phyloP scores from a whole-genome alignment of 2,113 vertebrate species.

The Dinomys branickii region DNA sequence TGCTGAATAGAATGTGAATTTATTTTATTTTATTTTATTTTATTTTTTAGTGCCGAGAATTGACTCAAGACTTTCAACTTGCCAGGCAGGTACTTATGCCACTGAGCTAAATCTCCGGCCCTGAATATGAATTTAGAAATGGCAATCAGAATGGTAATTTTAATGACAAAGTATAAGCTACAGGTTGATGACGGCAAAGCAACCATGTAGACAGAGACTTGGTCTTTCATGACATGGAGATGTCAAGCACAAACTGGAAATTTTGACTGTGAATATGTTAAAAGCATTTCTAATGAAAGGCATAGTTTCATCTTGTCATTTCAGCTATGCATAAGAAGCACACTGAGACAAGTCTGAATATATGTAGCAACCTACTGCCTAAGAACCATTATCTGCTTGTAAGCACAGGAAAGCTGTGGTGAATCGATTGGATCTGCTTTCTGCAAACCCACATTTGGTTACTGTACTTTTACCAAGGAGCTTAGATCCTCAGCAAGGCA shows the following conservation, averaged over 20 bases:
- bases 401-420: background rate
- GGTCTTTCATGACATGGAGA: accelerated
- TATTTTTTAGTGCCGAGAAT: too few species aligned
- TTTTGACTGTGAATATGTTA: background rate
- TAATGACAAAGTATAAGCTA: background rate
- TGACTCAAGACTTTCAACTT: too few species aligned
- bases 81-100: too few species aligned
- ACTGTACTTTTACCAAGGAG: background rate
- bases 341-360: background rate
- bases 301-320: background rate
- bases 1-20: background rate
- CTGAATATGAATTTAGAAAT: background rate
- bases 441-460: background rate
- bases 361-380: background rate
- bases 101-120: too few species aligned
- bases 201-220: too few species aligned
- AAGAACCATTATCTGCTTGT: background rate
- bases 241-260: background rate
- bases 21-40: too few species aligned
- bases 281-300: background rate
- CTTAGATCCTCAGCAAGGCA: background rate
- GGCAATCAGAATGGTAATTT: background rate
- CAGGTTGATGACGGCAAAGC: background rate
- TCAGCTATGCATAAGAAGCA: background rate
- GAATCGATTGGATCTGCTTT: background rate